Conservation (phyloP, 2,888 invertebrate species). For the Trimorus sp. region DNA sequence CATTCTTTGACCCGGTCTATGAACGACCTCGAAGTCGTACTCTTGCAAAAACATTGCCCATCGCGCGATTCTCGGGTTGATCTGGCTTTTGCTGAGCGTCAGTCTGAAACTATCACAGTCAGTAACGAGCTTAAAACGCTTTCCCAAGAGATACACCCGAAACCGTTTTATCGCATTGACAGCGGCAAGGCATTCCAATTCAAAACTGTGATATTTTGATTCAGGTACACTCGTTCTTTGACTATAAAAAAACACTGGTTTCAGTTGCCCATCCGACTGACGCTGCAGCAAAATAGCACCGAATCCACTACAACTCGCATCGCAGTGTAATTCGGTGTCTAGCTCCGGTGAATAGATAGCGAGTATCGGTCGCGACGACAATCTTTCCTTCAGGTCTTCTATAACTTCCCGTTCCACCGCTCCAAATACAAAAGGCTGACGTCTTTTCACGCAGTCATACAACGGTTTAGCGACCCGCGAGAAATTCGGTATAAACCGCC, state of each 20-base stretch:
- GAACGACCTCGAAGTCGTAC: slow-evolving; percentile 59
- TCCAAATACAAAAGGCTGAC: slow-evolving; percentile 30
- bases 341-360: slow-evolving; percentile 55
- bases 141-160: slow-evolving; percentile 69
- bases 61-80: slow-evolving; percentile 70
- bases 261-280: slow-evolving; percentile 57
- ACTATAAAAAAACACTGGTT: slow-evolving; percentile 73
- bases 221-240: slow-evolving; percentile 69
- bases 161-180: slow-evolving; percentile 68
- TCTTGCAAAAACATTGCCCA: slow-evolving; percentile 68
- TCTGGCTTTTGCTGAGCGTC: slow-evolving; percentile 69
- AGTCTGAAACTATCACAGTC: slow-evolving; percentile 59
- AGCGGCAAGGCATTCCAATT: slow-evolving; percentile 69
- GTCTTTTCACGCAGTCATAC: slow-evolving; percentile 12
- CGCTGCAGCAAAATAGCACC: slow-evolving; percentile 74
- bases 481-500: slow-evolving; percentile 20
- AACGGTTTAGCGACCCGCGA: slow-evolving; percentile 25
- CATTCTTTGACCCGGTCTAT: slow-evolving; percentile 61
- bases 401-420: slow-evolving; percentile 39
- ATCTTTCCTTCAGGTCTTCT: slow-evolving; percentile 34
- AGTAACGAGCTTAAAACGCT: neutral
- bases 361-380: slow-evolving; percentile 50
- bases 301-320: slow-evolving; percentile 72
- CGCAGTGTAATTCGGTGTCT: slow-evolving; percentile 75
- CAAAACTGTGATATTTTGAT: slow-evolving; percentile 73